phyloP scores from a whole-genome alignment of 2,113 vertebrate genomes.

The mouse (Mus musculus) region GRCm39 chr3:29396001-29396500 shows the following conservation, averaged over 20 bases:
- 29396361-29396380: conserved; percentile 58
- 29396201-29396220: conserved; percentile 17
- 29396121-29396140: conserved; percentile 2
- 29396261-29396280: conserved; percentile 44
- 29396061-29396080: neutral
- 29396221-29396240: neutral
- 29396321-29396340: conserved; percentile 66
- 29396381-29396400: conserved; percentile 72
- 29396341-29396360: conserved; percentile 61
- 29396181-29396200: conserved; percentile 31
- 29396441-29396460: conserved; percentile 40
- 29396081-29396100: neutral
- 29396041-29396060: neutral
- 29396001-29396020: neutral
- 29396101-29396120: neutral
- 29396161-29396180: conserved; percentile 33
- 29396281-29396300: conserved; percentile 73
- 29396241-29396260: conserved; percentile 53
- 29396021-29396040: neutral
- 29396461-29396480: neutral
- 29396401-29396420: conserved; percentile 47
- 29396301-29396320: conserved; percentile 72
- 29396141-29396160: conserved; percentile 17
- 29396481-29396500: conserved; percentile 66
- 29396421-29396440: conserved; percentile 53